Base-by-base conservation (phyloP, 2,888 invertebrate genomes). In the Alsophila aescularia region DNA sequence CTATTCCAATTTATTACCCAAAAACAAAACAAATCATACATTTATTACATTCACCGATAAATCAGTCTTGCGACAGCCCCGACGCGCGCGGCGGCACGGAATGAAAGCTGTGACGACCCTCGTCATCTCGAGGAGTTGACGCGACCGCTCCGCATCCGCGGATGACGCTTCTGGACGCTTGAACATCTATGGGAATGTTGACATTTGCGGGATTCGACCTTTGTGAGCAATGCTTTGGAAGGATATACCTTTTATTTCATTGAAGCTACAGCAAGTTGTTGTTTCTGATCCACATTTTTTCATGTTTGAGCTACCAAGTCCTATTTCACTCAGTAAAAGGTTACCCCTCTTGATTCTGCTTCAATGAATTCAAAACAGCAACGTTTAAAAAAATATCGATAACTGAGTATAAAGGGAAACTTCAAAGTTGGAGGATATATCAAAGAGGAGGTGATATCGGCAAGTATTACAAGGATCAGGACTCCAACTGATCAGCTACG, bases 41-140 rank as follows among this genome's bases (percentile, higher is more conserved):
- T 29, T 29, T 29, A 12, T 32, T 32, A 42, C 27, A 8, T 34
- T 44, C 14, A 13, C 36, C 52, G 31, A 58, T 64, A 57, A 58
- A 60, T 62, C 54, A 62, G 5, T 27, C 21, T 16, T 12, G 64
- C 55, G 76, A 44, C 76, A 81, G 52, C 82, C 82, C 79, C 79
- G 64, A 24, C 61, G 64, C 42, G 42, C 61, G 64, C 64, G 63
- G 66, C 68, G 71, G 72, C 67, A 58, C 70, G 69, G 76, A 75
- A 80, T 80, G 79, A 79, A 81, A 77, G 82, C 73, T 74, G 70
- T 76, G 79, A 78, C 81, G 78, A 83, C 83, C 83, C 83, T 83
- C 76, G 80, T 83, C 83, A 83, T 77, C 74, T 77, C 62, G 72
- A 79, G 79, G 76, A 81, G 74, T 76, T 43, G 37, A 35, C 34